Conservation (phyloP, 2,113 vertebrate species). For the Gallinago paraguaiae region DNA sequence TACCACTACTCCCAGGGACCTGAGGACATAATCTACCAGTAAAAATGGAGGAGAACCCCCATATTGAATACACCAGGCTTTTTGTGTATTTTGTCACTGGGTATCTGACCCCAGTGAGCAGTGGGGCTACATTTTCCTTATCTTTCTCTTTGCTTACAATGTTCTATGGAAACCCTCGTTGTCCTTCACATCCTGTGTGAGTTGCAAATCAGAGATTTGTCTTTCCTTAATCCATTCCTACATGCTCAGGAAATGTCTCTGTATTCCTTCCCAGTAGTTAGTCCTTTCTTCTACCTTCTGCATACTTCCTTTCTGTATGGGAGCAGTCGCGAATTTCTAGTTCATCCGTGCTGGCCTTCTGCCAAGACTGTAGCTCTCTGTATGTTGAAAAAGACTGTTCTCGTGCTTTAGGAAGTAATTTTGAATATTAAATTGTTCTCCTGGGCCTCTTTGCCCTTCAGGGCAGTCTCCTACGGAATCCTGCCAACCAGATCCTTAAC, state of each 20-base stretch:
- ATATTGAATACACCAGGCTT: background rate
- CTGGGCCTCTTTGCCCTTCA: slow-evolving; percentile 1
- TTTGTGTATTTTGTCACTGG: background rate
- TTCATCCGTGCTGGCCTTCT: background rate
- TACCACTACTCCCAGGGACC: background rate
- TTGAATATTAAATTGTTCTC: background rate
- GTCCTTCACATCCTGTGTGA: background rate
- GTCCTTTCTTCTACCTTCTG: background rate
- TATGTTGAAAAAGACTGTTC: background rate
- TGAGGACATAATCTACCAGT: background rate
- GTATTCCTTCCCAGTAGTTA: background rate
- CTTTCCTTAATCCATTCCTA: background rate
- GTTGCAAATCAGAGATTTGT: background rate
- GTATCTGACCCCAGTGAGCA: background rate
- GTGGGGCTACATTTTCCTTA: background rate
- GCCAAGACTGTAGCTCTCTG: background rate
- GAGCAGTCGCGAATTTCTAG: background rate
- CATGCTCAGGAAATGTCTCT: background rate
- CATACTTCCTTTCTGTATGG: background rate
- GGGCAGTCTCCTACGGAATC: background rate
- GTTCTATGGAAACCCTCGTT: background rate
- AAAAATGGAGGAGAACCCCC: background rate
- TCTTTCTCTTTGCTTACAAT: background rate
- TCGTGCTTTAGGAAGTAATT: background rate
- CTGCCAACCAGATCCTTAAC: background rate